phyloP scores from a whole-genome alignment of 2,888 invertebrate genomes.

The Hofmannophila pseudospretella region DNA sequence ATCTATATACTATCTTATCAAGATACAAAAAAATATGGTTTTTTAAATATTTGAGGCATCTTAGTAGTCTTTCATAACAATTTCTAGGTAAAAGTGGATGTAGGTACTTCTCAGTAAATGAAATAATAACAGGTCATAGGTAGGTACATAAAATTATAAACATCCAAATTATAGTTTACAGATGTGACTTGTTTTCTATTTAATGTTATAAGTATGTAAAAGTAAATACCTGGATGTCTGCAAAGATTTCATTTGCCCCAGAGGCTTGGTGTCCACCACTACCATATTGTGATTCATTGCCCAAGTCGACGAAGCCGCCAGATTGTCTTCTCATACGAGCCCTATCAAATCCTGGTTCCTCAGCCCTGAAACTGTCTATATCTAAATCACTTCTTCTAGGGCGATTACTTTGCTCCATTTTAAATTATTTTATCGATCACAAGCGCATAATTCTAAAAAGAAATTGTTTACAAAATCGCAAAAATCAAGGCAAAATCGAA shows the following conservation, averaged over 20 bases:
- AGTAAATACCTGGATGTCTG: slow-evolving; percentile 89
- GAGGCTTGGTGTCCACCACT: slow-evolving; percentile 91
- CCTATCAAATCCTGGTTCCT: slow-evolving; percentile 65
- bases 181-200: too few relatives aligned
- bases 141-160: too few relatives aligned
- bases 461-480: not conserved
- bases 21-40: too few relatives aligned
- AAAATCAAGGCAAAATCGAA: not conserved
- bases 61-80: too few relatives aligned
- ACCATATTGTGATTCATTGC: slow-evolving; percentile 85
- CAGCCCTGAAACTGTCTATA: slow-evolving; percentile 63
- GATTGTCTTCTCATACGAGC: slow-evolving; percentile 80
- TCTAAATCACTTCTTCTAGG: slow-evolving; percentile 56
- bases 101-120: too few relatives aligned
- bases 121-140: too few relatives aligned
- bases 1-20: too few relatives aligned
- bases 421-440: slow-evolving; percentile 13
- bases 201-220: not conserved
- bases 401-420: slow-evolving; percentile 56
- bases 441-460: slow-evolving; percentile 8
- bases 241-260: slow-evolving; percentile 93
- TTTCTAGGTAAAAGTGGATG: too few relatives aligned
- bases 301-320: slow-evolving; percentile 87
- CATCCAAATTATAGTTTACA: too few relatives aligned
- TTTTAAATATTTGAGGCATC: too few relatives aligned